Evolutionary conservation across 2,888 invertebrate genomes (phyloP), one percentile per base, ranked within the genome.

Genomic region (Megalurothrips usitatus): DNA sequence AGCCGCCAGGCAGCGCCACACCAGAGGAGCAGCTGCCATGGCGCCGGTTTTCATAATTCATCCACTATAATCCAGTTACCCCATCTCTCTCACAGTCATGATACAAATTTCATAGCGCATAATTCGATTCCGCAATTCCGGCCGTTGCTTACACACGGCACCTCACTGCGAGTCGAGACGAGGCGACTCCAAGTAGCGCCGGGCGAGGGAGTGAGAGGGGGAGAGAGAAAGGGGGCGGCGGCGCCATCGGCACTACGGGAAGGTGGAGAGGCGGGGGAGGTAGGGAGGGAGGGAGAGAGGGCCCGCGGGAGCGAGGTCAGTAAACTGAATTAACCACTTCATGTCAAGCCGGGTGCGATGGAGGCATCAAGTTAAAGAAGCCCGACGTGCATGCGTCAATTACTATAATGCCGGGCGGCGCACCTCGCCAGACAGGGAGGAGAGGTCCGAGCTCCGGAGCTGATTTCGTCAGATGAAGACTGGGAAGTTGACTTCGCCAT

Each of bases 31-130:
- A 9, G 19, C 52, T 52, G 52, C 52, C 52, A 52, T 58, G 26
- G 26, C 68, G 68, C 68, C 26, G 68, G 68, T 75, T 26, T 75
- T 75, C 68, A 75, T 75, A 75, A 75, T 75, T 75, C 68, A 75
- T 75, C 68, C 68, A 75, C 68, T 75, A 26, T 75, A 75, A 75
- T 75, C 68, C 68, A 26, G 68, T 75, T 75, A 75, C 26, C 68
- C 68, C 68, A 75, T 75, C 68, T 75, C 68, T 75, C 68, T 75
- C 68, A 75, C 68, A 75, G 68, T 75, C 68, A 75, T 75, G 68
- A 75, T 75, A 75, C 68, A 75, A 75, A 75, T 75, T 75, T 75
- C 68, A 75, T 75, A 75, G 68, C 68, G 68, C 68, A 75, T 75
- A 75, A 75, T 75, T 75, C 68, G 68, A 75, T 75, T 75, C 68